A percentile compares a stretch with the other conserved stretches of the same genome.
Conservation (phyloP, 1,140 invertebrate genomes). For the Oedothorax gibbosus region DNA sequence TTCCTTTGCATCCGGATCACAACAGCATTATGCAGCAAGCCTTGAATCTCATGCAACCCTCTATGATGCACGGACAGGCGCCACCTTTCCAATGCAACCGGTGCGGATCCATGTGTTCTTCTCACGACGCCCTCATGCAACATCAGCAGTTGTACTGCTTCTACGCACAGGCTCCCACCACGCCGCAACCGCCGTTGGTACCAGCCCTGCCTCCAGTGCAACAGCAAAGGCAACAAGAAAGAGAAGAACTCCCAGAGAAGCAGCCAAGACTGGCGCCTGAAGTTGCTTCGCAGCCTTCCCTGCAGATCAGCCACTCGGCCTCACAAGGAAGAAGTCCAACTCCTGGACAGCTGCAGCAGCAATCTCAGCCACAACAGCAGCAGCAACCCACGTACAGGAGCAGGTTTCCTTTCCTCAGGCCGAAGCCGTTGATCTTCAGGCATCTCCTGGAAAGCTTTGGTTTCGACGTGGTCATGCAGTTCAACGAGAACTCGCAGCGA, state of each 20-base stretch:
- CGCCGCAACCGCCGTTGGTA: slow-evolving; percentile 4
- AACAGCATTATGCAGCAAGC: slow-evolving; percentile 56
- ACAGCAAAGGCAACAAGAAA: slow-evolving; percentile 18
- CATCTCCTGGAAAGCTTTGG: slow-evolving; percentile 92
- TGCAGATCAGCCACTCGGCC: slow-evolving; percentile 70
- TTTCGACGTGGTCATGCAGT: slow-evolving; percentile 96
- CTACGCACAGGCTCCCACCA: slow-evolving; percentile 72
- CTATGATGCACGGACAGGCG: slow-evolving; percentile 24
- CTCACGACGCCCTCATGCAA: slow-evolving; percentile 81
- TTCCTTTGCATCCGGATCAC: slow-evolving; percentile 59
- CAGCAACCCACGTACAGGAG: slow-evolving; percentile 23
- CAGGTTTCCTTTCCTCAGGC: slow-evolving; percentile 44
- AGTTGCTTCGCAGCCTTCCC: slow-evolving; percentile 13
- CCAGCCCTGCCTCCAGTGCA: not conserved
- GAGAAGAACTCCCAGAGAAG: slow-evolving; percentile 41
- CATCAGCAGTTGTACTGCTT: slow-evolving; percentile 86
- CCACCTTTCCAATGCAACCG: slow-evolving; percentile 74
- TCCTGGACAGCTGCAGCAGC: slow-evolving; percentile 36
- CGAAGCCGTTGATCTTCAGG: slow-evolving; percentile 75
- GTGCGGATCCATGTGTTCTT: slow-evolving; percentile 82
- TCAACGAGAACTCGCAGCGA: slow-evolving; percentile 90
- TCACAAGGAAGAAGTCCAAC: slow-evolving; percentile 63
- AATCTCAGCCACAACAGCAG: no score
- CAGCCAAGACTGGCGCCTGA: slow-evolving; percentile 43
- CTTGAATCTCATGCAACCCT: slow-evolving; percentile 30